Evolutionary conservation across 2,797 vertebrate genomes (phyloP).

Genomic region (Cetoscarus ocellatus): DNA sequence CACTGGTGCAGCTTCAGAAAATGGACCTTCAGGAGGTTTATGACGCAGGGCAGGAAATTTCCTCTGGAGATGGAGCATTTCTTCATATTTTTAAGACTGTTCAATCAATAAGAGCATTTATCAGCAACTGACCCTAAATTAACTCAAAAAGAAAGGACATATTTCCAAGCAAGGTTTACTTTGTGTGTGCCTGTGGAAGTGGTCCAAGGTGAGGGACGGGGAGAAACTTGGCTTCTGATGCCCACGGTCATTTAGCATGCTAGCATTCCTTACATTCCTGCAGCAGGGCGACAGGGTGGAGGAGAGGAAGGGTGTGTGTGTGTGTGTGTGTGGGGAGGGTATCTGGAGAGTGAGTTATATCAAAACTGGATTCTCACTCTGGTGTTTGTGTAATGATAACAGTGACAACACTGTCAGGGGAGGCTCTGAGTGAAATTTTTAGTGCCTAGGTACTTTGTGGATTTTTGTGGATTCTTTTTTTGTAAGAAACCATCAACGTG

Average conservation of each 20-base stretch:
- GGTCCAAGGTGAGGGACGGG: conserved; percentile 21
- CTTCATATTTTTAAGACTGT: not conserved
- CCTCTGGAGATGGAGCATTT: not conserved
- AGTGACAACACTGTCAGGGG: not conserved
- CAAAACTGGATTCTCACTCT: conserved; percentile 22
- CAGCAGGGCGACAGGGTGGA: conserved; percentile 54
- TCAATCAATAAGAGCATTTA: not conserved
- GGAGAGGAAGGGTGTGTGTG: conserved; percentile 52
- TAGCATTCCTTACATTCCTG: conserved; percentile 76
- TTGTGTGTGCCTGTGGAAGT: not conserved
- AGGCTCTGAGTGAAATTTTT: not conserved
- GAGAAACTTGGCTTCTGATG: conserved; percentile 30
- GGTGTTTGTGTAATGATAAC: conserved; percentile 45
- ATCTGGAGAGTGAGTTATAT: conserved; percentile 28
- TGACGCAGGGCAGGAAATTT: conserved; percentile 12
- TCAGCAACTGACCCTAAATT: conserved; percentile 1
- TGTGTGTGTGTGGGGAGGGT: not conserved
- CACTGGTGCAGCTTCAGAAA: not conserved
- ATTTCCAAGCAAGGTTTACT: not conserved
- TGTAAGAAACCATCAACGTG: not conserved
- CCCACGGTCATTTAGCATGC: conserved; percentile 35
- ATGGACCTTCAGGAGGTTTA: conserved; percentile 9
- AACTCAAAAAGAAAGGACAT: not conserved
- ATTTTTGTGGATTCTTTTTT: conserved; percentile 9
- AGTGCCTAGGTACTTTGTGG: not conserved